Base-by-base conservation (phyloP, 1,140 invertebrate genomes). In the Gryon sp. region DNA sequence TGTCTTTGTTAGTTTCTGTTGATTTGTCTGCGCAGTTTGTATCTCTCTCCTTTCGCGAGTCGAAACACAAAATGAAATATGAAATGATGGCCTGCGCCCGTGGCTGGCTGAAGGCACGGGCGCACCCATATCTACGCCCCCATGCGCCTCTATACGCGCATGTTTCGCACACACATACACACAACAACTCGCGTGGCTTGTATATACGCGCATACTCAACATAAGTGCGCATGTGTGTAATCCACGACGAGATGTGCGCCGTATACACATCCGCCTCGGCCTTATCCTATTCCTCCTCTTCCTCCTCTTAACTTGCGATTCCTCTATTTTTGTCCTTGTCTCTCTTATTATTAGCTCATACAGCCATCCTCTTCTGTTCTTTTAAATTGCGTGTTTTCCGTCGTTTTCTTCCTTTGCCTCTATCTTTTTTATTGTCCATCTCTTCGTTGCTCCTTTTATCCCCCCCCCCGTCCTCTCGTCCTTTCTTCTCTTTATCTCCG, bases 41-140 rank as follows among this genome's bases (percentile, higher is more conserved):
- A 28, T 70, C 63, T 69, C 78, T 74, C 77, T 63, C 77, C 62
- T 59, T 41, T 60, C 59, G 66, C 43, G 57, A 83, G 82, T 81
- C 84, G 81, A 84, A 85, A 83, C 76, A 86, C 79, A 87, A 87
- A 86, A 86, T 86, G 82, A 86, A 86, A 87, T 85, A 87, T 87
- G 83, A 87, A 87, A 87, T 87, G 86, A 87, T 87, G 85, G 84
- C 81, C 82, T 85, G 84, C 86, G 83, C 84, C 85, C 80, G 83
- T 84, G 84, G 83, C 83, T 86, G 82, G 83, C 72, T 85, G 77
- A 87, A 87, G 86, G 84, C 82, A 83, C 79, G 85, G 86, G 85
- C 86, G 86, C 86, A 87, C 86, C 86, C 86, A 87, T 87, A 85
- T 87, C 84, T 87, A 87, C 85, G 85, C 86, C 86, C 85, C 86